Evolutionary conservation across 2,888 invertebrate species (phyloP).

Genomic region (Eupithecia inturbata): DNA sequence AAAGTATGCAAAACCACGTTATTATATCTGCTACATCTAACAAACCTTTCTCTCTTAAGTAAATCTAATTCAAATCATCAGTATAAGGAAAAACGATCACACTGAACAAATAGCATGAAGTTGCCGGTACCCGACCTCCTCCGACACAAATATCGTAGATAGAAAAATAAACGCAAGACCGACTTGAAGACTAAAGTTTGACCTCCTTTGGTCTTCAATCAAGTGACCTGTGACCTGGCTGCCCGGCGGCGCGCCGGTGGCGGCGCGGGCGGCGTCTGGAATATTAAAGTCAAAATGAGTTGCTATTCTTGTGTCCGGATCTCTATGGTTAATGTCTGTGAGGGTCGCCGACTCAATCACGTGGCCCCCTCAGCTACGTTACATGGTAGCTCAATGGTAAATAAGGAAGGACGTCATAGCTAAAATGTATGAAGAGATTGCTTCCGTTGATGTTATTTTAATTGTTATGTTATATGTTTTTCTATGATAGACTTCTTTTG

Average conservation of each 20-base stretch:
- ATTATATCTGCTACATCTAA: no score
- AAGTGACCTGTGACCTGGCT: background rate
- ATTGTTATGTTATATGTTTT: background rate
- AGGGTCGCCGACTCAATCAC: background rate
- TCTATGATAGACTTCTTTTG: background rate
- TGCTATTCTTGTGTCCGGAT: background rate
- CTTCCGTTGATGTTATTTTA: background rate
- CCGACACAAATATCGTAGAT: background rate
- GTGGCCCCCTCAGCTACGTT: background rate
- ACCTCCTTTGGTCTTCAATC: background rate
- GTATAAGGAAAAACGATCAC: no score
- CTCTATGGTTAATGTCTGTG: background rate
- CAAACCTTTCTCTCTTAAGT: background rate
- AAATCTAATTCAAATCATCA: background rate
- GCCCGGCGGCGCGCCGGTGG: no score
- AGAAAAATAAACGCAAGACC: background rate
- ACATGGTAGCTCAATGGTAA: background rate
- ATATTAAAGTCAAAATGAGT: background rate
- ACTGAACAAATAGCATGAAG: no score
- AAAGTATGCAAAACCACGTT: no score
- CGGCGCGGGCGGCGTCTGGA: background rate
- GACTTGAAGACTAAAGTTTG: background rate
- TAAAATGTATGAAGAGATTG: background rate
- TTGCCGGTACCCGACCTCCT: no score
- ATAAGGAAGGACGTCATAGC: background rate